Conservation (phyloP, 2,797 vertebrate genomes). For the Limosa lapponica region DNA sequence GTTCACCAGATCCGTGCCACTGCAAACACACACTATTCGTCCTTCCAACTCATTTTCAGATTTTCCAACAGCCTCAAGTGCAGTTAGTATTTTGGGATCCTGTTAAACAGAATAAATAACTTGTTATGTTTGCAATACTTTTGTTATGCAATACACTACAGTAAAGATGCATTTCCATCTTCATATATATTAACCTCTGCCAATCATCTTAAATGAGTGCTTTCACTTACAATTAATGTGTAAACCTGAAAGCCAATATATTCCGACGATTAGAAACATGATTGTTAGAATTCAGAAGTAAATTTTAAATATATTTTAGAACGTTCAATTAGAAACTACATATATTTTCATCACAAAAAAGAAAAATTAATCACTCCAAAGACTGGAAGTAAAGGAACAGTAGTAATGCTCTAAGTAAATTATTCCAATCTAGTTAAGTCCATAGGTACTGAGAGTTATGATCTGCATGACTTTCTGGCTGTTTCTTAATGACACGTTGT, state of each 20-base stretch:
- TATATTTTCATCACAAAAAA: not conserved
- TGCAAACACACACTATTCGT: constrained; percentile 94
- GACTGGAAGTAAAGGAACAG: not conserved
- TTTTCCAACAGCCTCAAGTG: constrained; percentile 91
- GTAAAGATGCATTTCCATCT: not conserved
- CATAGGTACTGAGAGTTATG: not conserved
- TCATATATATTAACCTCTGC: not conserved
- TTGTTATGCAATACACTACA: not conserved
- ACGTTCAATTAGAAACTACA: not conserved
- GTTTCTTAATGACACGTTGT: not conserved
- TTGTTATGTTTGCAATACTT: constrained; percentile 23
- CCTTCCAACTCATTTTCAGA: constrained; percentile 92
- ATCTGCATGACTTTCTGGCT: not conserved
- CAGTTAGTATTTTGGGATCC: constrained; percentile 95
- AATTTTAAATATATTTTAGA: not conserved
- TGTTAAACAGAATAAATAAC: constrained; percentile 66
- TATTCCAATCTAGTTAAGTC: not conserved
- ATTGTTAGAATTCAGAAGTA: not conserved
- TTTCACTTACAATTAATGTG: not conserved
- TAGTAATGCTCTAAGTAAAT: not conserved
- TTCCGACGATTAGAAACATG: not conserved
- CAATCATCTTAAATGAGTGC: not conserved
- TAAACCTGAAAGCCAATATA: not conserved
- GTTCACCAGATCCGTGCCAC: constrained; percentile 96
- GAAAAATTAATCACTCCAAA: not conserved